A percentile compares a stretch with the other conserved stretches of the same genome.
Evolutionary conservation across 2,113 vertebrate genomes (phyloP).

Genomic region (Prionailurus viverrinus): DNA sequence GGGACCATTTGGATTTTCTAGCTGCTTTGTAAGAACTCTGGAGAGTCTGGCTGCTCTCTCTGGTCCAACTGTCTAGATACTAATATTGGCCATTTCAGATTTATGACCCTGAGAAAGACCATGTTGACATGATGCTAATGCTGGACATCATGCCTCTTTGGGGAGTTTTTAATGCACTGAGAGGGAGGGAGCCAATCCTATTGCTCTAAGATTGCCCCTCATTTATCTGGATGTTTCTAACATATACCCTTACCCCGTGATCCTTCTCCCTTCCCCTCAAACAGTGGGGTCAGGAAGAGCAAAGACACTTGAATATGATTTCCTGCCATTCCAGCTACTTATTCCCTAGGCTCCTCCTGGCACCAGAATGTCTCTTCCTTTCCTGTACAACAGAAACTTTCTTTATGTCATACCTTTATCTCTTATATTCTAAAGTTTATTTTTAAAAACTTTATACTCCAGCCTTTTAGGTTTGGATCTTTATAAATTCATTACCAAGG

Average conservation of each 20-base stretch:
- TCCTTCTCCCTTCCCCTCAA: not conserved
- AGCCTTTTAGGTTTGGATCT: not conserved
- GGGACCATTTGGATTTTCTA: not conserved
- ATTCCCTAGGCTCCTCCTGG: not conserved
- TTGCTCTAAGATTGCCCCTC: not conserved
- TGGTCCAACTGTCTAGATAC: not conserved
- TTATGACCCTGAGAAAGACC: not conserved
- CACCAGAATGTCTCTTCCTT: not conserved
- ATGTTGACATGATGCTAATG: not conserved
- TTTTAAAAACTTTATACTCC: not conserved
- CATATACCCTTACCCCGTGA: too few species aligned
- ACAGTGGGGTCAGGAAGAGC: not conserved
- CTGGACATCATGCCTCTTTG: not conserved
- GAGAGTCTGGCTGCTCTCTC: not conserved
- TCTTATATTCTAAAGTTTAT: not conserved
- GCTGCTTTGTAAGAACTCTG: not conserved
- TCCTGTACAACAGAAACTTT: not conserved
- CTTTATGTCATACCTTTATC: not conserved
- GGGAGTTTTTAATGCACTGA: not conserved
- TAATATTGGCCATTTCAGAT: not conserved
- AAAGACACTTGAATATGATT: not conserved
- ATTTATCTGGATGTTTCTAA: not conserved
- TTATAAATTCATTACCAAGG: not conserved
- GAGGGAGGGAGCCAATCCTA: not conserved
- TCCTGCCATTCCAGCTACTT: not conserved